These are phyloP conservation scores for Elephantulus edwardii DNA, from an alignment of 2,113 vertebrate species.

Conservation along the genomic window DNA sequence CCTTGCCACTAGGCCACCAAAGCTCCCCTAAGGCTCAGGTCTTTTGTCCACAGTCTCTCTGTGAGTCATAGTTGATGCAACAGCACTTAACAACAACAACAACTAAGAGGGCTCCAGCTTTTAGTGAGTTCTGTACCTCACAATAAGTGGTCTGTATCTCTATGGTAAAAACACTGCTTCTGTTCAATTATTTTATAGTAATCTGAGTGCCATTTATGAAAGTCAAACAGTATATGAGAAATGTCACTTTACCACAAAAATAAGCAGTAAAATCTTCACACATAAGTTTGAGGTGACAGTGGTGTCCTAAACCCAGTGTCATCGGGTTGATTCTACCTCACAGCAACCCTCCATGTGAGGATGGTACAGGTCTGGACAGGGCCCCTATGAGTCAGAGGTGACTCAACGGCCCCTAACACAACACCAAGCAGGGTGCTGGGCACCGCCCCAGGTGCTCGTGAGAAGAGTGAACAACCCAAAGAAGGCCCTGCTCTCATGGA, in stretches of 20 bases:
- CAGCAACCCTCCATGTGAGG: too few species aligned
- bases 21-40: too few species aligned
- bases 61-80: too few species aligned
- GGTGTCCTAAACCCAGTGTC: too few species aligned
- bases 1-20: too few species aligned
- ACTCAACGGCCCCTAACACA: too few species aligned
- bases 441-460: background rate
- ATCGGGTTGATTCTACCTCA: too few species aligned
- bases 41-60: too few species aligned
- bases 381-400: too few species aligned
- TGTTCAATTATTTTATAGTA: conserved; percentile 12
- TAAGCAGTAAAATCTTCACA: background rate
- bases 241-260: conserved; percentile 24
- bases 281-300: background rate
- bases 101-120: background rate
- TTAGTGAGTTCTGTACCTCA: background rate
- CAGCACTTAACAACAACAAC: too few species aligned
- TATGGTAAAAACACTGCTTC: conserved; percentile 15
- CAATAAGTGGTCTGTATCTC: conserved; percentile 27
- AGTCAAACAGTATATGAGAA: conserved; percentile 25
- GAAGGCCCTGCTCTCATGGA: background rate
- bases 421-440: background rate
- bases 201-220: conserved; percentile 53
- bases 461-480: background rate
- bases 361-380: too few species aligned